These are phyloP conservation scores for Paracyclopina nana DNA, from an alignment of 1,140 invertebrate species.

Conservation along the genomic window DNA sequence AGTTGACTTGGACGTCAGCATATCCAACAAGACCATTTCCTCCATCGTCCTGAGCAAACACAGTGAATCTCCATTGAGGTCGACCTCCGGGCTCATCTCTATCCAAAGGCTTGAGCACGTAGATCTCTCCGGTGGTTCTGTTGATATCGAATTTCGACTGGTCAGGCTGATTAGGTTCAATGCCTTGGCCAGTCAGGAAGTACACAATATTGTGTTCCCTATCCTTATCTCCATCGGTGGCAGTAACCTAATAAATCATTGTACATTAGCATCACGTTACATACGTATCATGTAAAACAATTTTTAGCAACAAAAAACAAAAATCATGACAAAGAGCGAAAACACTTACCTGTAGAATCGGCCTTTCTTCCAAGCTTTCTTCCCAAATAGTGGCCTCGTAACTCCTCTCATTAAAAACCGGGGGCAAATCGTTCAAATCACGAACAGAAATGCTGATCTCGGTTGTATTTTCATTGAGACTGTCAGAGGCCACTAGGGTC, in stretches of 20 bases:
- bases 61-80: slow-evolving; percentile 92
- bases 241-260: slow-evolving; percentile 49
- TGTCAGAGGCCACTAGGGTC: slow-evolving; percentile 63
- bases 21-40: slow-evolving; percentile 88
- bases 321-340: slow-evolving; percentile 14
- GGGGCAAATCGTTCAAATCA: slow-evolving; percentile 61
- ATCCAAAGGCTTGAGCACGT: slow-evolving; percentile 78
- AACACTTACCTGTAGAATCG: slow-evolving; percentile 18
- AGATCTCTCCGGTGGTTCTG: slow-evolving; percentile 76
- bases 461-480: slow-evolving; percentile 59
- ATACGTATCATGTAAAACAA: neutral
- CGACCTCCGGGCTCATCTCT: slow-evolving; percentile 86
- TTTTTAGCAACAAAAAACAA: slow-evolving; percentile 4
- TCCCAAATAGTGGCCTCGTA: slow-evolving; percentile 46
- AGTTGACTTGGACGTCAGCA: slow-evolving; percentile 91
- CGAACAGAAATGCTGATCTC: slow-evolving; percentile 46
- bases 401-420: slow-evolving; percentile 43
- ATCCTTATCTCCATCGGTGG: slow-evolving; percentile 84
- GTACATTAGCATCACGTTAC: neutral
- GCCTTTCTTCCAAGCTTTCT: slow-evolving; percentile 28
- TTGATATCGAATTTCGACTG: slow-evolving; percentile 95
- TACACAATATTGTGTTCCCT: slow-evolving; percentile 87
- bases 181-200: slow-evolving; percentile 85
- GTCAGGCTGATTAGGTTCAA: slow-evolving; percentile 76
- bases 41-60: slow-evolving; percentile 90